Conservation (phyloP, 1,140 invertebrate species). For the Drosophila parabipectinata region DNA sequence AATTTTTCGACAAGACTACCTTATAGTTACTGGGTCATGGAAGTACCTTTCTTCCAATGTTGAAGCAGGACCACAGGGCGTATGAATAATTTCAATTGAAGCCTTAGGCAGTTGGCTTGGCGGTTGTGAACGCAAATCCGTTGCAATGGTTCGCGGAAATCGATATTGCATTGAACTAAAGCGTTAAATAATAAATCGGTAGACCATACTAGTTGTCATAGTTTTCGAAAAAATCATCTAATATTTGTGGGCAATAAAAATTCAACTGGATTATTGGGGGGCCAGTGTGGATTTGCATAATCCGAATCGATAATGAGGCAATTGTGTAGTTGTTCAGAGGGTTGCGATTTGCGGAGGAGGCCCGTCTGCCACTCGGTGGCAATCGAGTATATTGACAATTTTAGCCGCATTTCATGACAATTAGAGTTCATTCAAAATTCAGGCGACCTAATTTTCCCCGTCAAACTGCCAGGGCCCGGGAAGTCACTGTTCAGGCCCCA, state of each 20-base stretch:
- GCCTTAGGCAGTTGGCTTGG: too few relatives aligned
- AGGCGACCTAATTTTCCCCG: slow-evolving; percentile 68
- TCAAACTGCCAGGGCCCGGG: slow-evolving; percentile 28
- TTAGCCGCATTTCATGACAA: slow-evolving; percentile 70
- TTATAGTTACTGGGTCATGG: too few relatives aligned
- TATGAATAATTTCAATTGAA: neutral
- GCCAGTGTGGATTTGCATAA: slow-evolving; percentile 38
- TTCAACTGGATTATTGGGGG: slow-evolving; percentile 26
- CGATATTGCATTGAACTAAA: too few relatives aligned
- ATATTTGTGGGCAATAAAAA: slow-evolving; percentile 6
- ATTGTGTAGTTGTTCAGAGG: slow-evolving; percentile 19
- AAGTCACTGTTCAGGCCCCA: neutral
- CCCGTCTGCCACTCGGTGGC: slow-evolving; percentile 11
- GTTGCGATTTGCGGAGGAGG: neutral
- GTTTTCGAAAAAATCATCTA: neutral
- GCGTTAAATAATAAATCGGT: neutral
- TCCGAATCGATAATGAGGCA: slow-evolving; percentile 42
- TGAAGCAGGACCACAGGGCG: neutral
- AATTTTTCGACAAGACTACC: too few relatives aligned
- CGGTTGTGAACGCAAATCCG: too few relatives aligned
- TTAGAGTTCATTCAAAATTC: slow-evolving; percentile 74
- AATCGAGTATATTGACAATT: slow-evolving; percentile 52
- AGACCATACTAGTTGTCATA: neutral
- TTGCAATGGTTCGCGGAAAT: too few relatives aligned
- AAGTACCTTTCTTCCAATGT: too few relatives aligned